phyloP scores from a whole-genome alignment of 2,797 vertebrate species.

The Sternotherus odoratus region DNA sequence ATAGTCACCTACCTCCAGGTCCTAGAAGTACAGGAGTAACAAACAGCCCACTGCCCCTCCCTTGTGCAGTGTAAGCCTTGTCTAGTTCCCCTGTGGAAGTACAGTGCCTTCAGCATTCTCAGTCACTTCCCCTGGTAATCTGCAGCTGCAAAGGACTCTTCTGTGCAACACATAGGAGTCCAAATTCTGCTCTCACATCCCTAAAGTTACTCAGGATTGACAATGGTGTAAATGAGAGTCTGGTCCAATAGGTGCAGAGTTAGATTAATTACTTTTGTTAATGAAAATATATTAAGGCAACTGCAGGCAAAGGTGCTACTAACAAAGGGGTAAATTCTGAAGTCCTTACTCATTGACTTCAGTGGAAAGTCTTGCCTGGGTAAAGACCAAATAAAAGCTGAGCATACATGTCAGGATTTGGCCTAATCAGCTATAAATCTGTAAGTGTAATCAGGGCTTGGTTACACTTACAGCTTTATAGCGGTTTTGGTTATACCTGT shows the following conservation, averaged over 20 bases:
- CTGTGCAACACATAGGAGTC: neutral
- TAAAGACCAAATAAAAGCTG: neutral
- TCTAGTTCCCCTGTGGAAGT: neutral
- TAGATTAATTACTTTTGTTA: neutral
- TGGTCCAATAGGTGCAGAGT: neutral
- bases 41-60: neutral
- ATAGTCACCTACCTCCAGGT: neutral
- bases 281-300: neutral
- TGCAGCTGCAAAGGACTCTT: neutral
- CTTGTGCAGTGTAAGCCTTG: neutral
- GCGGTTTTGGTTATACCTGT: too few species aligned
- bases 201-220: neutral
- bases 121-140: neutral
- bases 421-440: too few species aligned
- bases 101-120: neutral
- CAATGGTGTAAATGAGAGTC: neutral
- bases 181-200: neutral
- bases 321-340: neutral
- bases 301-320: neutral
- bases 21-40: neutral
- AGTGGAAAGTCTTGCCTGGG: neutral
- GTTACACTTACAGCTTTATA: too few species aligned
- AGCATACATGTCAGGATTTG: neutral
- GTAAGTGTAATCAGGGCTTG: too few species aligned
- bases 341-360: neutral